phyloP scores from a whole-genome alignment of 2,113 vertebrate genomes.

The Melanostigma gelatinosum region DNA sequence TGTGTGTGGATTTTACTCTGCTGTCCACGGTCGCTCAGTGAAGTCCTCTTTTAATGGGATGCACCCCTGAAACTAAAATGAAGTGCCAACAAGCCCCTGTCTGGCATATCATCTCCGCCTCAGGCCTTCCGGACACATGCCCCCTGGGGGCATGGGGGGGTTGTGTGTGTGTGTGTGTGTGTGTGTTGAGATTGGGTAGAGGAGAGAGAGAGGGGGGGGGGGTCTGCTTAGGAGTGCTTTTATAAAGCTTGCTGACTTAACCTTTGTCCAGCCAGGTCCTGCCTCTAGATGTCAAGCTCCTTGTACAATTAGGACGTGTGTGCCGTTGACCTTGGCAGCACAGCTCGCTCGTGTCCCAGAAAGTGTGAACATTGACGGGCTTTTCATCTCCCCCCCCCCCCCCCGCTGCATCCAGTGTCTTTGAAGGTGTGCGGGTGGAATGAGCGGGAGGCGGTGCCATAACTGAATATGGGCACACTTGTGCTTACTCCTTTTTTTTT shows the following conservation, averaged over 20 bases:
- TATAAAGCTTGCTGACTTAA: conserved; percentile 94
- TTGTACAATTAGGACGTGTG: conserved; percentile 95
- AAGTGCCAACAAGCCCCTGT: conserved; percentile 77
- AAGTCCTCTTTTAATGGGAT: conserved; percentile 60
- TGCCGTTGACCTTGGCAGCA: conserved; percentile 92
- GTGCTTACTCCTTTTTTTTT: neutral
- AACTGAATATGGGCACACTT: neutral
- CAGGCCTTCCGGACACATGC: conserved; percentile 66
- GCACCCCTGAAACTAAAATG: conserved; percentile 67
- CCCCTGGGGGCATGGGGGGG: conserved; percentile 50
- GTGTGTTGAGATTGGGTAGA: conserved; percentile 5
- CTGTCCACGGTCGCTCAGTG: conserved; percentile 44
- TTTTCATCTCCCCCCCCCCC: conserved; percentile 59
- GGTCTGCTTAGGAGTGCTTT: conserved; percentile 87
- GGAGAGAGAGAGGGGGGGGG: conserved; percentile 56
- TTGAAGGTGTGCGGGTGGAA: conserved; percentile 41
- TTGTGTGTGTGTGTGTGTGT: conserved; percentile 38
- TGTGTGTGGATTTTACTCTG: conserved; percentile 7
- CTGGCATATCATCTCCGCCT: conserved; percentile 74
- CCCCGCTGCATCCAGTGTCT: conserved; percentile 54
- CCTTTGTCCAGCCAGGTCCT: conserved; percentile 93
- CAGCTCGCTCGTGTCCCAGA: conserved; percentile 83
- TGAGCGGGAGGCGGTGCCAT: neutral
- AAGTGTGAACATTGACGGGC: conserved; percentile 85
- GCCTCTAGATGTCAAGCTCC: conserved; percentile 92